Conservation (phyloP, 2,797 vertebrate species). For the Karalla daura region DNA sequence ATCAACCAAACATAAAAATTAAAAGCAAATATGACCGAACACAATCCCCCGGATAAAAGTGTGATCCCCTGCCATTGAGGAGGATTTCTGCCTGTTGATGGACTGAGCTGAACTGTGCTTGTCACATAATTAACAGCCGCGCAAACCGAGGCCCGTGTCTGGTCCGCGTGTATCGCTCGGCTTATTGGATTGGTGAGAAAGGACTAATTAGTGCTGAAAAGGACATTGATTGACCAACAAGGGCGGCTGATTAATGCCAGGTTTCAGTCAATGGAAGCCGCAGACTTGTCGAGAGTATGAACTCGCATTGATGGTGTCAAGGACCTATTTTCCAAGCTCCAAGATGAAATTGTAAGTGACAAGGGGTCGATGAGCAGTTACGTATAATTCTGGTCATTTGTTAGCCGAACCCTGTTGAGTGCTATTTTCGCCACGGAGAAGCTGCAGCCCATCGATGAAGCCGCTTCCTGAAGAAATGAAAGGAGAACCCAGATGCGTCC, state of each 20-base stretch:
- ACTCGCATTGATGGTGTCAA: background rate
- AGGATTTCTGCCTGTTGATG: conserved; percentile 19
- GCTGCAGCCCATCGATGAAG: background rate
- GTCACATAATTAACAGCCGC: conserved; percentile 47
- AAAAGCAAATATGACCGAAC: conserved; percentile 12
- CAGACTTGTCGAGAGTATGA: conserved; percentile 35
- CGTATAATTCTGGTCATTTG: conserved; percentile 16
- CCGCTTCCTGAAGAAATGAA: background rate
- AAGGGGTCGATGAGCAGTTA: conserved; percentile 1
- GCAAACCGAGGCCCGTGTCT: conserved; percentile 30
- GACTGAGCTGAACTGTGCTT: conserved; percentile 21
- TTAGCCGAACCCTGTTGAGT: conserved; percentile 3
- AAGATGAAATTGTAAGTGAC: conserved; percentile 15
- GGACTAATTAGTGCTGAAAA: conserved; percentile 74
- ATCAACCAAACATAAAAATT: conserved; percentile 23
- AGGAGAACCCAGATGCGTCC: background rate
- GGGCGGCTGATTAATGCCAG: conserved; percentile 62
- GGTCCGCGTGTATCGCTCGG: conserved; percentile 38
- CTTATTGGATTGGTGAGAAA: conserved; percentile 63
- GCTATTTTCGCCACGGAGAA: background rate
- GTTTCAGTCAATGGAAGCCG: conserved; percentile 45
- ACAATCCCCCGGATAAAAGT: conserved; percentile 2
- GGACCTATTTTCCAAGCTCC: conserved; percentile 2
- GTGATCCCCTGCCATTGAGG: background rate
- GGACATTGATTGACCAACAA: conserved; percentile 73